Evolutionary conservation across 2,888 invertebrate species (phyloP), one percentile per base, ranked within the genome.

Genomic region (Dryocosmus kuriphilus): DNA sequence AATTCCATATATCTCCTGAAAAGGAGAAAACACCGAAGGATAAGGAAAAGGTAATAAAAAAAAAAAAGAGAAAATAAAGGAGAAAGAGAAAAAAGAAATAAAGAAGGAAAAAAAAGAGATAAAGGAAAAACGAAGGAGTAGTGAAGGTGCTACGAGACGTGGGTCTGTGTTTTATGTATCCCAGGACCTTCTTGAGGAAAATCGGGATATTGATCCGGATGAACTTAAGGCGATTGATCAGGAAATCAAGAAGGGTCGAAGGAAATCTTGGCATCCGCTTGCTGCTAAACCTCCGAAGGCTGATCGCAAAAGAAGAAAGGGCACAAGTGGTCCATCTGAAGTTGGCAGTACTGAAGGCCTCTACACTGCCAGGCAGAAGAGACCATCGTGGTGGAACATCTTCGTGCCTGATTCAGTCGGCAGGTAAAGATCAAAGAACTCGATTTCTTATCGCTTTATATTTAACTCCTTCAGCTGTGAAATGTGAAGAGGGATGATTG

Each of bases 361-460:
- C 51, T 89, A 94, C 93, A 88, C 92, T 16, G 79, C 82, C 1
- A 82, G 95, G 38, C 95, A 96, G 91, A 96, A 96, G 90, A 93
- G 96, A 81, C 95, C 95, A 57, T 97, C 96, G 57, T 97, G 97
- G 97, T 97, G 97, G 97, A 97, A 96, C 91, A 96, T 97, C 82
- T 96, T 97, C 90, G 95, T 96, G 65, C 95, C 96, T 74, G 96
- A 97, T 86, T 87, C 90, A 16, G 90, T 87, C 61, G 80, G 82
- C 86, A 91, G 91, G 90, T 91, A 89, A 51, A 71, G 16, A 71
- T 67, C 24, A 57, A 57, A 57, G 57, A 57, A 57, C 24, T 46
- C 16, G 0, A 27, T 67, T 30, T 63, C 35, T 35, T 63, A 35
- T 38, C 63, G 30, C 35, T 63, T 57, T 24, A 14, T 24, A 57